phyloP scores from a whole-genome alignment of 2,797 vertebrate species.

The Sebastes hubbsi region DNA sequence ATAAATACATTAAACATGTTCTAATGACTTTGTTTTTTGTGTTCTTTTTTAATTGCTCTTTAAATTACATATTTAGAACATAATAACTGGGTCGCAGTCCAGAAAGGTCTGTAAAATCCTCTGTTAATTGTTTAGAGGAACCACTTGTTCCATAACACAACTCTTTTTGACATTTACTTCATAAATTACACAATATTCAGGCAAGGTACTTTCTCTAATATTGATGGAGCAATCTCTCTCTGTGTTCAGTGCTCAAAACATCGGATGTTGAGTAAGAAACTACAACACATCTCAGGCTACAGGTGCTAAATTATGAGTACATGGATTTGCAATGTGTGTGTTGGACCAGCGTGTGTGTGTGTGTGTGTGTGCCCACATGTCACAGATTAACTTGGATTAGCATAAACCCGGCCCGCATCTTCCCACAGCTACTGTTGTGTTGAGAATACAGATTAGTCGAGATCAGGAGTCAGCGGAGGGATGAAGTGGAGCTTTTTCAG shows the following conservation, averaged over 20 bases:
- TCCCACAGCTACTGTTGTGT: slow-evolving; percentile 48
- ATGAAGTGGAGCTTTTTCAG: slow-evolving; percentile 21
- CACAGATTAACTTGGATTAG: slow-evolving; percentile 69
- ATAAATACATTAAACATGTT: neutral
- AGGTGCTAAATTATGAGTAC: neutral
- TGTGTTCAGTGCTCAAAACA: neutral
- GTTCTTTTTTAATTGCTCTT: neutral
- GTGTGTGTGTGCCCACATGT: neutral
- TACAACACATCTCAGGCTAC: neutral
- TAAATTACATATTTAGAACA: neutral
- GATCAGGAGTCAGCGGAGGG: slow-evolving; percentile 40
- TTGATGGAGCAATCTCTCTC: neutral
- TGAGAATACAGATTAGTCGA: slow-evolving; percentile 62
- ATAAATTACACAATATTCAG: neutral
- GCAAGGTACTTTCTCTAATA: neutral
- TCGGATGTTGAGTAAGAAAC: neutral
- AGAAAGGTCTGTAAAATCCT: neutral
- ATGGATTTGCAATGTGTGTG: neutral
- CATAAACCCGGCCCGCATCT: slow-evolving; percentile 51
- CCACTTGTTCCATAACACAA: neutral
- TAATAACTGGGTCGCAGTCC: neutral
- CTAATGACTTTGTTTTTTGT: neutral
- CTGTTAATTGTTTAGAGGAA: neutral
- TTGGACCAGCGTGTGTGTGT: neutral
- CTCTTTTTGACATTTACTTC: neutral